Evolutionary conservation across 2,113 vertebrate genomes (phyloP), one percentile per base, ranked within the genome.

Genomic region (Forbesichthys agassizii): DNA sequence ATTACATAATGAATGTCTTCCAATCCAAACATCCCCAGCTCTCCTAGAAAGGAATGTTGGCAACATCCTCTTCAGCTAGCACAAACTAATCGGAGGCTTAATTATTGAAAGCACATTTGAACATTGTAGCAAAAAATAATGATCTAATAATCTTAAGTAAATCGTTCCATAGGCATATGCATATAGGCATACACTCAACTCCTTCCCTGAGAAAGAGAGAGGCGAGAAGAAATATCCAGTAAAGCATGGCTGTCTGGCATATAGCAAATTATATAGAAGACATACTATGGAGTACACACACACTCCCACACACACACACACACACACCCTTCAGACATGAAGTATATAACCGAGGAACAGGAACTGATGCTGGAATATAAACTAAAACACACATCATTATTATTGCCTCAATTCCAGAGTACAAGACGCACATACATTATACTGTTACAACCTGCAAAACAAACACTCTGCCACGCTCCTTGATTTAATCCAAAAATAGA

Each of bases 401-500:
- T 90, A 91, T 90, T 90, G 90, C 90, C 85, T 90, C 84, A 85
- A 87, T 88, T 86, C 71, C 84, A 88, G 81, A 74, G 69, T 79
- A 87, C 80, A 59, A 75, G 80, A 78, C 72, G 81, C 73, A 79
- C 77, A 84, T 56, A 80, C 73, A 53, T 66, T 61, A 84, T 76
- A 77, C 76, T 69, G 12, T 61, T 62, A 74, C 78, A 73, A 79
- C 80, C 86, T 80, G 86, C 80, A 74, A 84, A 85, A 83, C 76
- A 78, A 82, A 71, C 7, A 51, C 73, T 75, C 78, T 82, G 66
- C 80, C 79, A 16, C 66, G 86, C 78, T 62, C 56, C 61, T 76
- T 74, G 81, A 88, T 85, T 90, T 87, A 87, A 88, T 88, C 83
- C 81, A 91, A 90, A 91, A 91, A 91, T 91, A 91, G 87, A 91